Base-by-base conservation (phyloP, 2,888 invertebrate species). In the Alcis repandata region DNA sequence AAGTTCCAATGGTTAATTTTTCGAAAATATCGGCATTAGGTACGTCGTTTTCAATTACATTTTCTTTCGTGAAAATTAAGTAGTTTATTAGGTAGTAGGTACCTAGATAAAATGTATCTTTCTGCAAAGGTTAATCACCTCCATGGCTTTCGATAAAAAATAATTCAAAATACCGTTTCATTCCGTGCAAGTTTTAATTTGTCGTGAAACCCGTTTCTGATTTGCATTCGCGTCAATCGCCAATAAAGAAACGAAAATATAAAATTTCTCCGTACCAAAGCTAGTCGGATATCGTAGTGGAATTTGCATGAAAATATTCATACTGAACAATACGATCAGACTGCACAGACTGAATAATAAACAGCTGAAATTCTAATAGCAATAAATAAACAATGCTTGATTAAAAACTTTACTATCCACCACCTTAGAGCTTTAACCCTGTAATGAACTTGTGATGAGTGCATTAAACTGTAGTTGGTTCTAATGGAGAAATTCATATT, bases 291-390 rank as follows among this genome's bases (percentile, higher is more conserved):
- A 76, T 79, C 75, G 76, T 63, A 75, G 70, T 67, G 74, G 76
- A 72, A 87, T 91, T 89, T 89, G 88, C 88, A 89, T 89, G 73
- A 83, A 79, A 83, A 85, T 83, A 83, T 85, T 79, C 78, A 71
- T 73, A 80, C 79, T 82, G 79, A 86, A 86, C 84, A 86, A 85
- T 82, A 80, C 70, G 79, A 79, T 80, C 80, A 83, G 84, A 82
- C 81, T 75, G 70, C 64, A 72, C 81, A 78, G 76, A 83, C 77
- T 79, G 80, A 78, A 80, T 84, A 81, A 81, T 79, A 80, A 81
- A 82, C 79, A 79, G 78, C 63, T 75, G 70, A 72, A 80, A 80
- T 73, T 77, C 60, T 79, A 82, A 80, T 79, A 83, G 78, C 69
- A 79, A 79, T 82, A 80, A 79, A 84, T 80, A 86, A 83, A 80